A percentile compares a stretch with the other conserved stretches of the same genome.
Evolutionary conservation across 1,140 invertebrate genomes (phyloP).

Genomic region (Bombus consobrinus): DNA sequence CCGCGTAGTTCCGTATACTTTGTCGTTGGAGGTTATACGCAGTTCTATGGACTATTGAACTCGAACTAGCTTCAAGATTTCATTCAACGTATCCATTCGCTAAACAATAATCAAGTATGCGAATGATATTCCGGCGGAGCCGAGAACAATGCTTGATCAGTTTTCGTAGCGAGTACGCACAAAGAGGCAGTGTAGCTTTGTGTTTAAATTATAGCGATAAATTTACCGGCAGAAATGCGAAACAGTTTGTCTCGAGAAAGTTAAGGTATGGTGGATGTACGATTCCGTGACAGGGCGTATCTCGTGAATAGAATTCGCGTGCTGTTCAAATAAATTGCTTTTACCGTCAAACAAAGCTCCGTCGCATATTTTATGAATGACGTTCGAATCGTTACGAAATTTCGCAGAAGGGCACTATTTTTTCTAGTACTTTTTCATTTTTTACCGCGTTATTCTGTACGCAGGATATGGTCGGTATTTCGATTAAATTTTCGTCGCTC

Average conservation of each 20-base stretch:
- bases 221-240: not conserved
- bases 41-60: not conserved
- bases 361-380: not conserved
- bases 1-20: not conserved
- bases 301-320: not conserved
- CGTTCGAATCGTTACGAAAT: not conserved
- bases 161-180: not conserved
- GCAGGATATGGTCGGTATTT: not conserved
- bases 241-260: not conserved
- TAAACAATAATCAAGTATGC: slow-evolving; percentile 4
- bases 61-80: not conserved
- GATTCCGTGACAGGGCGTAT: not conserved
- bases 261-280: not conserved
- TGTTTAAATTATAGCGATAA: not conserved
- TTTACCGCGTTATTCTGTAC: not conserved
- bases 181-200: not conserved
- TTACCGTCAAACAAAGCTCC: not conserved
- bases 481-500: not conserved
- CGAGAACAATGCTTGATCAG: slow-evolving; percentile 23
- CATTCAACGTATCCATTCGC: not conserved
- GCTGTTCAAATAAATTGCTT: not conserved
- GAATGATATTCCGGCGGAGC: slow-evolving; percentile 4
- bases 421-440: not conserved
- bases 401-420: not conserved
- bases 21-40: not conserved